Percentiles rank a stretch among this genome's conserved stretches.
Conservation (phyloP, 2,113 vertebrate species). For the Ophiodon elongatus region DNA sequence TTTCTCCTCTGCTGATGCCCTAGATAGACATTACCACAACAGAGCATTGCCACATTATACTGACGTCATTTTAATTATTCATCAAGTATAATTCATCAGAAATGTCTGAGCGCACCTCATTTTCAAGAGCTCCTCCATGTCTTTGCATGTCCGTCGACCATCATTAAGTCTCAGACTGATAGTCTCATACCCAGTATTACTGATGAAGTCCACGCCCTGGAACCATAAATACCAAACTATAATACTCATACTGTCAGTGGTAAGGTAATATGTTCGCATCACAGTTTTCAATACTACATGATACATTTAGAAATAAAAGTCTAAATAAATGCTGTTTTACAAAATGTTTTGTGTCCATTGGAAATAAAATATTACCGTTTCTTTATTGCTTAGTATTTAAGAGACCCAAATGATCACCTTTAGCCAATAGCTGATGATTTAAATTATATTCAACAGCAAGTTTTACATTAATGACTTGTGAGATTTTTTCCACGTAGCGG, state of each 20-base stretch:
- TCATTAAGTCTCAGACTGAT: constrained; percentile 89
- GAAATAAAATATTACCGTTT: not conserved
- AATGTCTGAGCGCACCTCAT: constrained; percentile 85
- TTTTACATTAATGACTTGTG: not conserved
- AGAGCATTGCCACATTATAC: not conserved
- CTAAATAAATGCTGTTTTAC: not conserved
- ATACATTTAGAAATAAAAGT: not conserved
- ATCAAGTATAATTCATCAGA: not conserved
- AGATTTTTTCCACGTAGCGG: not conserved
- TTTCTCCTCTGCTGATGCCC: constrained; percentile 93
- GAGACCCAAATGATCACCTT: not conserved
- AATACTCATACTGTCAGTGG: not conserved
- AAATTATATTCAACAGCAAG: not conserved
- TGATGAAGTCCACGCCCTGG: constrained; percentile 90
- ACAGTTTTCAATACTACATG: not conserved
- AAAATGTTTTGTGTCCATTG: not conserved
- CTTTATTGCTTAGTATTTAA: not conserved
- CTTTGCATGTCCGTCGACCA: constrained; percentile 93
- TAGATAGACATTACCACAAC: constrained; percentile 58
- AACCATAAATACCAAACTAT: constrained; percentile 21
- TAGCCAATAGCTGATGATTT: not conserved
- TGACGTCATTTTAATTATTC: too few species aligned
- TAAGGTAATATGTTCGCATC: not conserved
- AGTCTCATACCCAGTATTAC: constrained; percentile 88
- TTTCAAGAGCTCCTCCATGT: constrained; percentile 93